A percentile compares a stretch with the other conserved stretches of the same genome.
Conservation (phyloP, 2,797 vertebrate genomes). For the Pseudochaenichthys georgianus region DNA sequence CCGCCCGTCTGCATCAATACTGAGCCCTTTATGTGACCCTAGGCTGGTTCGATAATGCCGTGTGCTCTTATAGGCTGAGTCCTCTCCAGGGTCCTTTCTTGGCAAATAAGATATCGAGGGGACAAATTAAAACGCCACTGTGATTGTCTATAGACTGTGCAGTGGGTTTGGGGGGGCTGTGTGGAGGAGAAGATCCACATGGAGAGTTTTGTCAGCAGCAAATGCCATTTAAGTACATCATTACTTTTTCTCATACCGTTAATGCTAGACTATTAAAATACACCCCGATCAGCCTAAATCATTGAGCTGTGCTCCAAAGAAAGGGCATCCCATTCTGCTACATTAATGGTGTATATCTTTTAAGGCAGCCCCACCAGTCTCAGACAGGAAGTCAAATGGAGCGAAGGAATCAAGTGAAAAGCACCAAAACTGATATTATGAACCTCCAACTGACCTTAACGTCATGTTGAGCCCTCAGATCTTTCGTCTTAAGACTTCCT, state of each 20-base stretch:
- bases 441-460: not conserved
- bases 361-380: not conserved
- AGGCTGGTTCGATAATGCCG: conserved; percentile 62
- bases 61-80: conserved; percentile 38
- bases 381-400: not conserved
- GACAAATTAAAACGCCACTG: conserved; percentile 66
- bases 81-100: conserved; percentile 40
- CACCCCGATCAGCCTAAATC: not conserved
- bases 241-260: conserved; percentile 2
- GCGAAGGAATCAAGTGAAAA: not conserved
- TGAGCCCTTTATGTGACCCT: conserved; percentile 62
- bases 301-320: not conserved
- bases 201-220: conserved; percentile 2
- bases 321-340: not conserved
- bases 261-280: conserved; percentile 15
- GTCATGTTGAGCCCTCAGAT: too few species aligned
- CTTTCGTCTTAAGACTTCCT: too few species aligned
- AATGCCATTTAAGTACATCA: conserved; percentile 13
- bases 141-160: conserved; percentile 59
- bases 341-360: not conserved
- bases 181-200: not conserved
- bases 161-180: conserved; percentile 25
- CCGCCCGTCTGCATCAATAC: conserved; percentile 60
- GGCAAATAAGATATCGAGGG: conserved; percentile 70
- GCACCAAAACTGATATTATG: not conserved